phyloP scores from a whole-genome alignment of 64 coral and sea anemone species.

The Pocillopora verrucosa region DNA sequence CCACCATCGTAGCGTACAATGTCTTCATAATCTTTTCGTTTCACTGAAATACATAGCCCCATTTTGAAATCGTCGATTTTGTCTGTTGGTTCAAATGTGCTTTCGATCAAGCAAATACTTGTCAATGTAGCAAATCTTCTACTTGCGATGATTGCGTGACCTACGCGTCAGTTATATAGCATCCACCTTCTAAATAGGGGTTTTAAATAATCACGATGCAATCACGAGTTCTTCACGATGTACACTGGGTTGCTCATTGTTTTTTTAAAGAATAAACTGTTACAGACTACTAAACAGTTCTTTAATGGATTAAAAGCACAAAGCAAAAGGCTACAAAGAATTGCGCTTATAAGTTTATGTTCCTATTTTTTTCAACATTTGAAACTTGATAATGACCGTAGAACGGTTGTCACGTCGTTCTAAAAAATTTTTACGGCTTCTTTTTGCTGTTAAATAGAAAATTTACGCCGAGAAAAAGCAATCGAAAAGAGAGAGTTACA shows the following conservation, averaged over 20 bases:
- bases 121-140: neutral
- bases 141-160: neutral
- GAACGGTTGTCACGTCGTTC: neutral
- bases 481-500: no score
- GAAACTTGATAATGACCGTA: neutral
- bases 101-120: neutral
- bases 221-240: neutral
- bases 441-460: neutral
- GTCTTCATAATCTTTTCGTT: neutral
- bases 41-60: neutral
- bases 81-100: neutral
- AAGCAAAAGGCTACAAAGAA: no score
- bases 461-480: no score
- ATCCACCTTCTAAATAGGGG: neutral
- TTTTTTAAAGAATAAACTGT: no score
- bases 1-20: constrained; percentile 1
- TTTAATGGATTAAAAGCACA: no score
- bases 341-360: no score
- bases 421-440: neutral
- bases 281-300: no score
- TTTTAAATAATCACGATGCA: neutral
- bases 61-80: neutral
- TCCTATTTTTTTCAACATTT: neutral
- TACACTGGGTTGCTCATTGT: no score
- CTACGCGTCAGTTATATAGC: neutral